phyloP scores from a whole-genome alignment of 2,888 invertebrate genomes.

The Asteroscopus sphinx region DNA sequence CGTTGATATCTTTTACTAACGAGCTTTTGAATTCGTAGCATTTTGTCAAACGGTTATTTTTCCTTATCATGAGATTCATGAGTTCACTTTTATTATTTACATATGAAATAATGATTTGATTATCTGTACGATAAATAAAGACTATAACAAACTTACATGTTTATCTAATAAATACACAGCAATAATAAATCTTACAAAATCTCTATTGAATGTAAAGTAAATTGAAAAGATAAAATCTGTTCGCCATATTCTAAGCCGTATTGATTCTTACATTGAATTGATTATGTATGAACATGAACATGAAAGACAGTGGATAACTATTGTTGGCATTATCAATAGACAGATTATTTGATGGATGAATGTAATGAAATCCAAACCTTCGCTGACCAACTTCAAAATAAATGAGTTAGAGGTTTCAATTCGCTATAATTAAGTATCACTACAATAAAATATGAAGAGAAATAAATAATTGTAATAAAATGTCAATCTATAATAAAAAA shows the following conservation, averaged over 20 bases:
- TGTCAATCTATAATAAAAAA: background rate
- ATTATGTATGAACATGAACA: conserved; percentile 50
- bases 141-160: conserved; percentile 18
- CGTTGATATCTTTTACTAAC: conserved; percentile 53
- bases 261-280: conserved; percentile 41
- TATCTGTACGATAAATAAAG: conserved; percentile 2
- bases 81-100: background rate
- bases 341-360: conserved; percentile 47
- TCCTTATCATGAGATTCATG: background rate
- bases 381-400: conserved; percentile 21
- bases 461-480: conserved; percentile 11
- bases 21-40: conserved; percentile 18
- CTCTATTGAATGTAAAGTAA: conserved; percentile 46
- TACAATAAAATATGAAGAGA: conserved; percentile 5
- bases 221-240: conserved; percentile 42
- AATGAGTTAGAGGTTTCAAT: background rate
- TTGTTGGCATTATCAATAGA: conserved; percentile 34
- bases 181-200: conserved; percentile 45
- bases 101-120: background rate
- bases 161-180: conserved; percentile 19
- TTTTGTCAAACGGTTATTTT: background rate
- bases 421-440: too few relatives aligned
- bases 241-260: conserved; percentile 25
- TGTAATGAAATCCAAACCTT: conserved; percentile 19
- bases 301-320: conserved; percentile 39